Conservation (phyloP, 2,797 vertebrate genomes). For the Cuculus canorus region DNA sequence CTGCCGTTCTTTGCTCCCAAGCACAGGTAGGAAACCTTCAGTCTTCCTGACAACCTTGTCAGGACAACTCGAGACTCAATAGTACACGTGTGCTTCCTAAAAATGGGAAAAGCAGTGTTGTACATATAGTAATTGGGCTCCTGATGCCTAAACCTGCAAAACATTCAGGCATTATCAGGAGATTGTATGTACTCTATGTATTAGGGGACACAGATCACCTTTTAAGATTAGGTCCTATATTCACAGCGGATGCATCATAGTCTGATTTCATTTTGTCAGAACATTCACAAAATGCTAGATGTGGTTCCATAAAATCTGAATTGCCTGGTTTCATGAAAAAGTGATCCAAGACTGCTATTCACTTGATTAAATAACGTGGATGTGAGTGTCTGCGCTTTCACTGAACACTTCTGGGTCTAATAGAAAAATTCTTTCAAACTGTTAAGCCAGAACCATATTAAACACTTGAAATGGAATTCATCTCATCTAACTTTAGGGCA, state of each 20-base stretch:
- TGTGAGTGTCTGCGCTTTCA: neutral
- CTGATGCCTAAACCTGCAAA: neutral
- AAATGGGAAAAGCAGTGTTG: neutral
- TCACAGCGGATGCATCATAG: neutral
- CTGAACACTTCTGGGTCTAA: neutral
- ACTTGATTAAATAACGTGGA: neutral
- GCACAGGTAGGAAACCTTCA: neutral
- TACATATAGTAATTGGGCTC: neutral
- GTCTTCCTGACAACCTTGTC: neutral
- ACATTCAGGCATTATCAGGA: neutral
- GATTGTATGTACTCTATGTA: neutral
- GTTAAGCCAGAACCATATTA: conserved; percentile 45
- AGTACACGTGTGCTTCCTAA: neutral
- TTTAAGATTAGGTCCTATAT: neutral
- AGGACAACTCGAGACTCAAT: neutral
- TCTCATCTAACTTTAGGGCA: conserved; percentile 55
- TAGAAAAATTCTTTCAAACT: conserved; percentile 55
- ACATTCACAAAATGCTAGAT: neutral
- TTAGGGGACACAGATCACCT: neutral
- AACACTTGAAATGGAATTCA: conserved; percentile 50
- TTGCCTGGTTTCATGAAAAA: neutral
- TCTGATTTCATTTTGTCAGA: neutral
- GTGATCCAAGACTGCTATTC: neutral
- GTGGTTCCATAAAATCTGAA: neutral
- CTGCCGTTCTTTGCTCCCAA: neutral